Base-by-base conservation (phyloP, 2,888 invertebrate genomes). In the Tachina grossa region DNA sequence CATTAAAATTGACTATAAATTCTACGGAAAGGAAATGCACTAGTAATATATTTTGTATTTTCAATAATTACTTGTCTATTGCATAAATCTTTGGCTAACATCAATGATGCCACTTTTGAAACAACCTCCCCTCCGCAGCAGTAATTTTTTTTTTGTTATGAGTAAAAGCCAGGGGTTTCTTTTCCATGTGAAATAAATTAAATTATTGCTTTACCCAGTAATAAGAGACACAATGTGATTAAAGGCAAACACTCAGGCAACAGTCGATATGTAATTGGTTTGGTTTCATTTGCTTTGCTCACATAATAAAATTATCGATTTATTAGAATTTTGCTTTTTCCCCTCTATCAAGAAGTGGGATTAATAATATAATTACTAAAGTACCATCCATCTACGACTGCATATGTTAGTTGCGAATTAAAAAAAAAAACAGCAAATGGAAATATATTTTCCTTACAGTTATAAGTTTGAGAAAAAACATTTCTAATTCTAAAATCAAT, bases 231-330 rank as follows among this genome's bases (percentile, higher is more conserved):
- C 55, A 78, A 78, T 78, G 9, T 61, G 61, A 78, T 78, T 78
- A 68, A 77, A 68, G 51, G 9, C 49, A 22, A 68, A 39, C 16
- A 31, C 47, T 55, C 43, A 14, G 51, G 4, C 51, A 69, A 3
- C 14, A 39, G 45, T 57, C 61, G 43, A 65, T 71, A 55, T 68
- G 31, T 53, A 74, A 69, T 74, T 68, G 51, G 51, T 61, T 74
- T 43, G 22, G 13, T 69, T 69, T 51, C 51, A 69, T 78, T 78
- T 69, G 43, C 61, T 61, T 61, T 45, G 22, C 13, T 41, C 53
- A 71, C 71, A 63, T 71, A 76, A 82, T 76, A 49, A 69, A 71
- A 76, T 76, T 82, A 82, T 82, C 76, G 82, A 82, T 82, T 82
- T 72, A 71, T 47, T 65, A 57, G 19, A n/a, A 57, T 22, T 53